Percentiles rank a stretch among this genome's conserved stretches.
These are phyloP conservation scores for Perizoma flavofasciatum DNA, from an alignment of 2,888 invertebrate species.

Conservation along the genomic window DNA sequence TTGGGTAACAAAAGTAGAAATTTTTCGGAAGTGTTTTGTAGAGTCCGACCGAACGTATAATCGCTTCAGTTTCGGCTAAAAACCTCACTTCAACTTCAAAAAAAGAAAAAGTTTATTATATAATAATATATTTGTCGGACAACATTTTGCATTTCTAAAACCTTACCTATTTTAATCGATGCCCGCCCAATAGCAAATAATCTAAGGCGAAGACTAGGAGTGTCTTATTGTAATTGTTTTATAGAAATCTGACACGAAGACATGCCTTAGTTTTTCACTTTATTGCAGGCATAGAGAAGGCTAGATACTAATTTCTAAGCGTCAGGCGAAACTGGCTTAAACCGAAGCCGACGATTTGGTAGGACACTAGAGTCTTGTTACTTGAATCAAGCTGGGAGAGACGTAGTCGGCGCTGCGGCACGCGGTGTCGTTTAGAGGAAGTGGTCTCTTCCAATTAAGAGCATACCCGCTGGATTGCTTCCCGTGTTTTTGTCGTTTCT, in stretches of 20 bases:
- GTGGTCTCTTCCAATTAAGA: conserved; percentile 82
- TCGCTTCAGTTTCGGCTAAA: neutral
- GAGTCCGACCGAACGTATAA: neutral
- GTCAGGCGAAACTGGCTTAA: conserved; percentile 9
- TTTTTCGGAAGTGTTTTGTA: conserved; percentile 30
- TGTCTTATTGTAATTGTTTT: neutral
- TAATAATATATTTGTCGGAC: no score
- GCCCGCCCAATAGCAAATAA: no score
- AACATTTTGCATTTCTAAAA: no score
- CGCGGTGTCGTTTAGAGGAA: conserved; percentile 75
- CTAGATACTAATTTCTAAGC: neutral
- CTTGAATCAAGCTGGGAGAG: conserved; percentile 51
- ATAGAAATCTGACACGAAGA: no score
- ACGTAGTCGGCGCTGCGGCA: conserved; percentile 42
- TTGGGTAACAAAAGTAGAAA: conserved; percentile 25
- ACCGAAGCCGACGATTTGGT: conserved; percentile 13
- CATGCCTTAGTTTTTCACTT: no score
- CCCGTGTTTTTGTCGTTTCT: conserved; percentile 75
- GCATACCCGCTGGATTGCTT: conserved; percentile 76
- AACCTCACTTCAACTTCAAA: neutral
- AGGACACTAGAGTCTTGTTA: conserved; percentile 43
- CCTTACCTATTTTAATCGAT: no score
- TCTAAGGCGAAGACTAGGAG: neutral
- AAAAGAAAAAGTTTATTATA: no score
- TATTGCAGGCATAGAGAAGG: neutral